These are phyloP conservation scores for Geopemphigus sp. DNA, from an alignment of 1,140 invertebrate genomes.

Conservation along the genomic window DNA sequence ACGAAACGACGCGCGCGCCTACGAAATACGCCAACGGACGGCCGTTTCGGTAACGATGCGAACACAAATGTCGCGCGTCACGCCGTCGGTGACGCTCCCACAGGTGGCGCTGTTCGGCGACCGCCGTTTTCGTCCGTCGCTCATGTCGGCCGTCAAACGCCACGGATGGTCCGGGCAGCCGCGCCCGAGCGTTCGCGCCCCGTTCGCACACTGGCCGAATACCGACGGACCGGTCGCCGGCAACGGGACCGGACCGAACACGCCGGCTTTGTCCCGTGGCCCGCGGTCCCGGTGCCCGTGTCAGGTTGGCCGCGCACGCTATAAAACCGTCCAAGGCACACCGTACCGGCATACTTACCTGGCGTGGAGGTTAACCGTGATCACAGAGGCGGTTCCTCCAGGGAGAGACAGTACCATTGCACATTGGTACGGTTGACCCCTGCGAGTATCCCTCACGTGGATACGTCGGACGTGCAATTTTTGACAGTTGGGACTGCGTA, in stretches of 20 bases:
- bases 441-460: conserved; percentile 71
- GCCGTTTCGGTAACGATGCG: no score
- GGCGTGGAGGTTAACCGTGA: conserved; percentile 66
- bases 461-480: conserved; percentile 69
- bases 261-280: no score
- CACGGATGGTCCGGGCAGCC: no score
- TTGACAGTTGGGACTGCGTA: conserved; percentile 59
- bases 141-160: no score
- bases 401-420: conserved; percentile 69
- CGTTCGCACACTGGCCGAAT: not conserved
- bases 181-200: not conserved
- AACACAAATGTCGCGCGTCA: no score
- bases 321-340: not conserved
- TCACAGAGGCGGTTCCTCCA: conserved; percentile 68
- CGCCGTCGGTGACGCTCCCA: not conserved
- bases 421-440: conserved; percentile 67
- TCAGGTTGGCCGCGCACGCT: no score
- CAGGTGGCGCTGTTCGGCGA: not conserved
- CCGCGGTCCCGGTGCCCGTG: no score
- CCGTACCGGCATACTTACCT: conserved; percentile 62
- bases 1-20: no score
- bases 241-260: not conserved
- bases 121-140: no score
- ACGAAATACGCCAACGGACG: no score
- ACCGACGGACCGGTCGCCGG: no score